Base-by-base conservation (phyloP, 1,140 invertebrate genomes). In the Melipona quadrifasciata region DNA sequence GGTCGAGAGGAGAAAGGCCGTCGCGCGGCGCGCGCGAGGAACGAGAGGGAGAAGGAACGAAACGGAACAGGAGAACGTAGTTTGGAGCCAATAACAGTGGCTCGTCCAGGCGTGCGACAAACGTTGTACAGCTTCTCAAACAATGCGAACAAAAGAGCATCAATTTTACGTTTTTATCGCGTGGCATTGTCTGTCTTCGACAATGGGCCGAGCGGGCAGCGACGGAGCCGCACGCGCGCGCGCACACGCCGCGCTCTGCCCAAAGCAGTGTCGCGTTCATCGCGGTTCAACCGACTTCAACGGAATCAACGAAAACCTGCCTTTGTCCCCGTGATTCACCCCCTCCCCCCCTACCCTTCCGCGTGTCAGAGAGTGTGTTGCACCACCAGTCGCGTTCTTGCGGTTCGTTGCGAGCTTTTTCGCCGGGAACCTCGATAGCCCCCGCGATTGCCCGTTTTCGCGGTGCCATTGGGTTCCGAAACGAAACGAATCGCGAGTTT, bases 151-250 rank as follows among this genome's bases (percentile, higher is more conserved):
- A 94, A 94, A 94, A 93, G 92, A 93, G 93, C 93, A 95, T 95
- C 94, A 94, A 94, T 94, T 94, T 94, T 94, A 94, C 93, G 93
- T 95, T 95, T 95, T 95, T 95, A 95, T 94, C 93, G 92, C 91
- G 79, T 82, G 80, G 89, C 84, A 93, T 94, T 94, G 93, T 94
- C 92, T 93, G 93, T 93, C 93, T 92, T 92, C 89, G 91, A 94
- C 93, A 94, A 93, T 94, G 85, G 91, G 83, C 79, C 86, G 88
- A 82, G 84, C 88, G 87, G 84, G 89, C 88, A 87, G 80, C 65
- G 83, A 88, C 89, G 86, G 76, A 55, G 67, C 68, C 39, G 53
- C 75, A 70, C 53, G 58, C 31, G 31, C 31, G 31, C 31, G 31
- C 31, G 1, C n/a, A n/a, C n/a, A n/a, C 31, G 39, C 39, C 39